phyloP scores from a whole-genome alignment of 1,140 invertebrate genomes.

The Drosophila kanapiae region DNA sequence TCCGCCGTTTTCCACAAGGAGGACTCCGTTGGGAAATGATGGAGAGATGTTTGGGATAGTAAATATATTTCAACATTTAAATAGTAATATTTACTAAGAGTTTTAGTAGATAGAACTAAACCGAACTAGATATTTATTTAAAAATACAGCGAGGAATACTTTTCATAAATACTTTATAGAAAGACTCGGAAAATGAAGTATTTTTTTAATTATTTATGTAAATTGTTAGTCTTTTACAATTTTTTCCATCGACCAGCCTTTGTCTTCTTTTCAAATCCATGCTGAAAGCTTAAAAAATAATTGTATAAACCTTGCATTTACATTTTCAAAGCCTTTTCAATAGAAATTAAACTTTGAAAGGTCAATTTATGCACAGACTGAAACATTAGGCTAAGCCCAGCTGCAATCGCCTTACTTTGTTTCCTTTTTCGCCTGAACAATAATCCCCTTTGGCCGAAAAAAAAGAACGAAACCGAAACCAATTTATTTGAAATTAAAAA shows the following conservation, averaged over 20 bases:
- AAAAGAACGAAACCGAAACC: not conserved
- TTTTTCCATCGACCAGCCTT: no score
- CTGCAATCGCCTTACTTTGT: not conserved
- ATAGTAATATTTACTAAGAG: not conserved
- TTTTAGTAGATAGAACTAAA: not conserved
- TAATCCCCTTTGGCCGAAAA: not conserved
- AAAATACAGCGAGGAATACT: no score
- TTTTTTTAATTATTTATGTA: not conserved
- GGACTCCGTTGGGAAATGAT: not conserved
- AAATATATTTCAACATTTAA: slow-evolving; percentile 4
- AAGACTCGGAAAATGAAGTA: not conserved
- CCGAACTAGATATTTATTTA: no score
- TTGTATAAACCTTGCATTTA: not conserved
- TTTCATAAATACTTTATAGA: not conserved
- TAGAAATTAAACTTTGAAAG: slow-evolving; percentile 7
- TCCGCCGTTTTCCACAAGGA: slow-evolving; percentile 15
- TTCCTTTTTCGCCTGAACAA: not conserved
- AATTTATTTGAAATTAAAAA: slow-evolving; percentile 38
- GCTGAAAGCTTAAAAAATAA: not conserved
- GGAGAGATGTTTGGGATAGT: not conserved
- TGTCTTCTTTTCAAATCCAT: not conserved
- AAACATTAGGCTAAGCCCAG: slow-evolving; percentile 7
- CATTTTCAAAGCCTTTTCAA: not conserved
- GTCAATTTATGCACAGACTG: not conserved
- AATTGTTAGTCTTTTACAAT: not conserved